phyloP scores from a whole-genome alignment of 2,113 vertebrate species.

The Thunnus thynnus region DNA sequence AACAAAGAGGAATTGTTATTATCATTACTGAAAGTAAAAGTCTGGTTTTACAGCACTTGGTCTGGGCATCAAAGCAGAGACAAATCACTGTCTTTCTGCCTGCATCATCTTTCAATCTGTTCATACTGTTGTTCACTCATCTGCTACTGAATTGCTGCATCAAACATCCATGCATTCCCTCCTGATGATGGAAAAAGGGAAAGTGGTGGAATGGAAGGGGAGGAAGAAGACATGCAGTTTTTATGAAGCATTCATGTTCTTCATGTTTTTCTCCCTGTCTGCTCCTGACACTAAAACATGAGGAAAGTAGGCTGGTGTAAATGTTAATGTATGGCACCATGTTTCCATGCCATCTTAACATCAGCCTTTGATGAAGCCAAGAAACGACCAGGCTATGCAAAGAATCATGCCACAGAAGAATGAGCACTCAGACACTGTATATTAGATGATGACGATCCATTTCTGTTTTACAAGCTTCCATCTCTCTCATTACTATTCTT shows the following conservation, averaged over 20 bases:
- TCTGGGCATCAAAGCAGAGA: background rate
- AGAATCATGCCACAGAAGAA: background rate
- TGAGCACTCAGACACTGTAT: background rate
- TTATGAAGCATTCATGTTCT: constrained; percentile 64
- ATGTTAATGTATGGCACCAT: constrained; percentile 5
- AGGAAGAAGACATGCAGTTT: constrained; percentile 59
- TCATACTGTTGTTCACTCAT: constrained; percentile 18
- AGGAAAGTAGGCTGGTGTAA: constrained; percentile 2
- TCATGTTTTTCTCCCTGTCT: constrained; percentile 41
- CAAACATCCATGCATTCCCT: constrained; percentile 28
- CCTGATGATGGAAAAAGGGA: constrained; percentile 26
- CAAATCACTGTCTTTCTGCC: background rate
- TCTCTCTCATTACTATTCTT: constrained; percentile 34
- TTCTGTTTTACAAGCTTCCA: constrained; percentile 34
- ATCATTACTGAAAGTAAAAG: background rate
- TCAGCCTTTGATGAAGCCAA: background rate
- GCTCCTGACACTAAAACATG: constrained; percentile 22
- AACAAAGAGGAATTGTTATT: background rate
- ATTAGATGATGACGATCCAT: constrained; percentile 2
- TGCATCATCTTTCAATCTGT: background rate
- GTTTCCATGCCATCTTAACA: constrained; percentile 9
- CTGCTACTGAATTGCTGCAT: constrained; percentile 27
- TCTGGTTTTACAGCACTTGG: background rate
- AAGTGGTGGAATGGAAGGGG: constrained; percentile 34
- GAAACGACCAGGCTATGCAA: background rate